phyloP scores from a whole-genome alignment of 1,140 invertebrate genomes.

The Neodiprion fabricii region DNA sequence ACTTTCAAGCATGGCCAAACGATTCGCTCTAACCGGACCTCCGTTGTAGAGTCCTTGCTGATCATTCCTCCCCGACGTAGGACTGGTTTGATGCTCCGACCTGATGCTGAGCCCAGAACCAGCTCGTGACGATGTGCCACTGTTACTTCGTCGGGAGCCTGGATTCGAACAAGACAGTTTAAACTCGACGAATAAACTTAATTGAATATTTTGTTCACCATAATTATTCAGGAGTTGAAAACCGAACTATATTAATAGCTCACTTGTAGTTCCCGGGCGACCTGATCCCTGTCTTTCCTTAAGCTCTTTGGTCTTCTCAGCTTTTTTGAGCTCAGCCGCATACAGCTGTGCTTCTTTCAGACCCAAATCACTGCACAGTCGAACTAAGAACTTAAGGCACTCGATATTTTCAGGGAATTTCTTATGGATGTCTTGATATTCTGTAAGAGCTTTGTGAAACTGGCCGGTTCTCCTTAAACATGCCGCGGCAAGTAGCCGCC shows the following conservation, averaged over 20 bases:
- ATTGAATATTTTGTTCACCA: slow-evolving; percentile 16
- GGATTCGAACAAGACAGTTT: slow-evolving; percentile 17
- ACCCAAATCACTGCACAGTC: slow-evolving; percentile 83
- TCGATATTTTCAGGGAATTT: slow-evolving; percentile 87
- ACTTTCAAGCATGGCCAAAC: slow-evolving; percentile 34
- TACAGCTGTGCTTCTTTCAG: slow-evolving; percentile 83
- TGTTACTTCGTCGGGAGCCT: slow-evolving; percentile 65
- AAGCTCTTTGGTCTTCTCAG: slow-evolving; percentile 81
- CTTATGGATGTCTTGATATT: slow-evolving; percentile 80
- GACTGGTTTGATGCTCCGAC: slow-evolving; percentile 56
- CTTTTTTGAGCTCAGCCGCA: slow-evolving; percentile 78
- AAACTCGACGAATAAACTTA: slow-evolving; percentile 20
- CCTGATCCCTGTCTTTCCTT: slow-evolving; percentile 67
- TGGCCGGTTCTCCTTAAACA: slow-evolving; percentile 84
- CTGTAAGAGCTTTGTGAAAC: slow-evolving; percentile 81
- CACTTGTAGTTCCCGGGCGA: slow-evolving; percentile 59
- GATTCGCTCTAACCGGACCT: slow-evolving; percentile 31
- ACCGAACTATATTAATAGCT: slow-evolving; percentile 20
- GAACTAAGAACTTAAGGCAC: slow-evolving; percentile 84
- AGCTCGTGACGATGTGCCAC: slow-evolving; percentile 64
- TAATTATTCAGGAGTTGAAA: neutral
- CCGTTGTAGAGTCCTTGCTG: slow-evolving; percentile 42
- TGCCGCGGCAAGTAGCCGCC: slow-evolving; percentile 84
- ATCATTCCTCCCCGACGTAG: slow-evolving; percentile 37
- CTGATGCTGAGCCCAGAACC: slow-evolving; percentile 64